These are phyloP conservation scores for Ellobius talpinus DNA, from an alignment of 2,113 vertebrate species.

Conservation along the genomic window DNA sequence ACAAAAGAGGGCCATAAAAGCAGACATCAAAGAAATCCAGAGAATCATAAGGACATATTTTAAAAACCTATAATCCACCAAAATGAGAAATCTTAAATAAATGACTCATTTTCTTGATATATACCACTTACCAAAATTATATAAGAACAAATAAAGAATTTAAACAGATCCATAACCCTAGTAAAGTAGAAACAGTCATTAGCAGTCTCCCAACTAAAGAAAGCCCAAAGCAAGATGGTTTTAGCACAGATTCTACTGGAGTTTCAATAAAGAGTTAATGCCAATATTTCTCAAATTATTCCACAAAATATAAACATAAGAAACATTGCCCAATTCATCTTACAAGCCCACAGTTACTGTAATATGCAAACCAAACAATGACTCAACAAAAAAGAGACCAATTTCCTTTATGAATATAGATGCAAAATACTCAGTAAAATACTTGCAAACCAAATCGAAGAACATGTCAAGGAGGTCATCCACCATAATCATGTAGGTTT, in stretches of 20 bases:
- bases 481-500: too few species aligned
- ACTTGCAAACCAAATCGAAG: background rate
- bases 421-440: background rate
- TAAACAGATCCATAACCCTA: too few species aligned
- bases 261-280: too few species aligned
- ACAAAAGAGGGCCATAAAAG: background rate
- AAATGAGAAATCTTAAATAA: background rate
- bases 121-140: too few species aligned
- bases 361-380: too few species aligned
- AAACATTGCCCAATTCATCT: too few species aligned
- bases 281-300: too few species aligned
- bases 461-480: background rate
- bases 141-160: too few species aligned
- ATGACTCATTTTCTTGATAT: background rate
- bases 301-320: too few species aligned
- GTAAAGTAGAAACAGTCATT: background rate
- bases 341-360: too few species aligned
- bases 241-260: background rate
- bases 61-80: background rate
- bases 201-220: background rate
- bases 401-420: background rate
- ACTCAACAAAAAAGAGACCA: background rate
- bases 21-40: background rate
- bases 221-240: background rate
- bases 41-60: background rate